Evolutionary conservation across 2,113 vertebrate genomes (phyloP), one percentile per base, ranked within the genome.

Genomic region (Xenopus laevis): DNA sequence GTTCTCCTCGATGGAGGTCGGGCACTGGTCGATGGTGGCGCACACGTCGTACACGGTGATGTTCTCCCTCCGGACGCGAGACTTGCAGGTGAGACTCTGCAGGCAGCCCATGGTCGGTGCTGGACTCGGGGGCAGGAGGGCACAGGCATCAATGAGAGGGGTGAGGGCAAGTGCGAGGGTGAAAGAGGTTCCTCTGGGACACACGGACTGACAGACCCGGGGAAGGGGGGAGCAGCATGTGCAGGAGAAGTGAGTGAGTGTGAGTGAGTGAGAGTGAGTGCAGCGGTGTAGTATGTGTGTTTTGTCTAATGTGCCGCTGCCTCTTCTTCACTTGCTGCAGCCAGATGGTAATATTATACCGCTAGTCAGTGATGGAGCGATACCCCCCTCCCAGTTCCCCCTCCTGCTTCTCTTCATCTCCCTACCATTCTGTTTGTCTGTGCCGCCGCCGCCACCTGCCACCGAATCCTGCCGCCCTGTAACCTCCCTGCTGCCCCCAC

Each of bases 81-180:
- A 95, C 87, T 98, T 98, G 82, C 96, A 97, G 87, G 94, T 91
- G 82, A 98, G 91, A 90, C 96, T 98, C 84, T 98, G 96, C 81
- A 98, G 89, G 87, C 96, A 98, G 81, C 95, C 96, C 96, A 98
- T 97, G 66, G 53, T 77, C 60, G 74, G 59, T 68, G 73, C 73
- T 75, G 52, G n/a, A 45, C 13, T 69, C 65, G 74, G 67, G 58
- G 70, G 67, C 23, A 77, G 65, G 47, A 16, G 15, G 73, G 65
- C 65, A 77, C 66, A 77, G 59, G 74, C 74, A 77, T 77, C 74
- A 77, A 77, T 76, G 52, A 68, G 45, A 68, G 65, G 45, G 72
- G 68, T 18, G 21, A 75, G 72, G 65, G 72, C 72, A 18, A 75
- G 47, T 60, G 72, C 57, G 59, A 18, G 59, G 58, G 69, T 5